Conservation (phyloP, 2,888 invertebrate species). For the Notocelia uddmanniana region DNA sequence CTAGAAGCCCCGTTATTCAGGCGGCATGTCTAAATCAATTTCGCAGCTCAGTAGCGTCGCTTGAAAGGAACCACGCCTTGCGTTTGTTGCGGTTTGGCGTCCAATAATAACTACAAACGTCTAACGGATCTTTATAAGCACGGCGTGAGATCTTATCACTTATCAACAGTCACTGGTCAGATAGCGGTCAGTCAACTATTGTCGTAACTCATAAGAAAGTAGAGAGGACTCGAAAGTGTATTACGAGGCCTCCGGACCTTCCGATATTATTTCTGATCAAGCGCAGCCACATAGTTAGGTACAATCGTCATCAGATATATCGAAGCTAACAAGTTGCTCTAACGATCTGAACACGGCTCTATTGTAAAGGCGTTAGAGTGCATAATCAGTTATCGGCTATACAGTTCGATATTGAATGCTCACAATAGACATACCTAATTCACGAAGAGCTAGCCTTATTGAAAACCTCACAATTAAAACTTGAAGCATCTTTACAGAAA, state of each 20-base stretch:
- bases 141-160: neutral
- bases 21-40: conserved; percentile 21
- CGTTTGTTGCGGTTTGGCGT: conserved; percentile 11
- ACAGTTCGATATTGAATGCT: no score
- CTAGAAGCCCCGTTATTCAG: conserved; percentile 6
- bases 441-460: no score
- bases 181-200: neutral
- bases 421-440: no score
- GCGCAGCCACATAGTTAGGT: no score
- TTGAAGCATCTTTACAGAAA: no score
- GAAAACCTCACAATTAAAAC: no score
- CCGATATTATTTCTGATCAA: no score
- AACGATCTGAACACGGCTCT: no score
- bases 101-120: neutral
- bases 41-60: conserved; percentile 4
- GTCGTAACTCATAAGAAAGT: neutral
- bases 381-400: no score
- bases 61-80: conserved; percentile 14
- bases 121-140: neutral
- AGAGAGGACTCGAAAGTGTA: neutral
- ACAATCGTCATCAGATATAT: no score
- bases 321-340: no score
- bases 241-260: neutral
- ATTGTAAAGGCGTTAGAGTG: no score
- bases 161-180: neutral